Conservation (phyloP, 2,113 vertebrate species). For the Chiloscyllium plagiosum region DNA sequence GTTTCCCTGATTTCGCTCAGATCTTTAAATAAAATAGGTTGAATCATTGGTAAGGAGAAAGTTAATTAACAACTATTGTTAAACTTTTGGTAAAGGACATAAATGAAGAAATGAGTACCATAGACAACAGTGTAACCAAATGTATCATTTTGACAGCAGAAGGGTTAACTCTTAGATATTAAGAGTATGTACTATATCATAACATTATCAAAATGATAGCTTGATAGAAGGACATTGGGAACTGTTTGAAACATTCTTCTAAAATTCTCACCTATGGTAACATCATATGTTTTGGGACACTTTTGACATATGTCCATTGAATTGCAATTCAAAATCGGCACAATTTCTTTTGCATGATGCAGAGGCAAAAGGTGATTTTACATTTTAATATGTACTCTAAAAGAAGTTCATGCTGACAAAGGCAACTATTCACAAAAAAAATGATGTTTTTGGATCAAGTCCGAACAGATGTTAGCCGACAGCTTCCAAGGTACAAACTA, state of each 20-base stretch:
- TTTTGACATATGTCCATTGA: neutral
- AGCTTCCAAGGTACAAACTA: slow-evolving; percentile 33
- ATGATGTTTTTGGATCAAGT: slow-evolving; percentile 16
- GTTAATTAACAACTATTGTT: neutral
- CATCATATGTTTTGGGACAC: neutral
- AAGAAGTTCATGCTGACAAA: slow-evolving; percentile 31
- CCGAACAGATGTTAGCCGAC: slow-evolving; percentile 25
- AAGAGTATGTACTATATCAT: neutral
- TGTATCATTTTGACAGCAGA: neutral
- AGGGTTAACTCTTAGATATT: neutral
- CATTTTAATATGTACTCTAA: neutral
- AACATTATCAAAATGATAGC: neutral
- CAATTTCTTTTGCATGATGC: neutral
- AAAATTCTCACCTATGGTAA: neutral
- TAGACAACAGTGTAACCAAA: neutral
- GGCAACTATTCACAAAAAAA: slow-evolving; percentile 31
- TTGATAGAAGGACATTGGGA: neutral
- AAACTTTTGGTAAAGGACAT: neutral
- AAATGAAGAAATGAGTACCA: neutral
- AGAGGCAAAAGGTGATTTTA: neutral
- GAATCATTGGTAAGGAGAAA: neutral
- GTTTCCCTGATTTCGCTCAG: neutral
- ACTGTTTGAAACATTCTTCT: slow-evolving; percentile 17
- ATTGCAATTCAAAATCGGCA: neutral
- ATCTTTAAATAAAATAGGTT: neutral